These are phyloP conservation scores for Dromaius novaehollandiae DNA, from an alignment of 2,113 vertebrate genomes.

Conservation along the genomic window DNA sequence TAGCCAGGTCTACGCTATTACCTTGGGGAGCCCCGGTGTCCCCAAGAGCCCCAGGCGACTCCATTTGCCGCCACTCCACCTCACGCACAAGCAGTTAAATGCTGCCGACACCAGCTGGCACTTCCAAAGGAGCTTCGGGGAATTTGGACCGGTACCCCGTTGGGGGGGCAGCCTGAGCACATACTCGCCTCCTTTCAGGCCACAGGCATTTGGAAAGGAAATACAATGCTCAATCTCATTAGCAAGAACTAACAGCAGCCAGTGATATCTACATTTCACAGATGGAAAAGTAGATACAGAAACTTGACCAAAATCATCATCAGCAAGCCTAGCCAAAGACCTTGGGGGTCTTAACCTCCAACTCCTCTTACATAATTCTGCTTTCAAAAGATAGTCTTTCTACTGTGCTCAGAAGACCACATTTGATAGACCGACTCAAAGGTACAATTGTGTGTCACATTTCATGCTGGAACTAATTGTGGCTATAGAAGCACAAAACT, in stretches of 20 bases:
- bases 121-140: background rate
- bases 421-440: rapidly evolving
- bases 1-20: background rate
- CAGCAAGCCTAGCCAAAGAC: rapidly evolving
- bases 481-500: rapidly evolving
- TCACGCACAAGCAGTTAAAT: background rate
- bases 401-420: rapidly evolving
- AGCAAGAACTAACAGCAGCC: background rate
- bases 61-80: background rate
- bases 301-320: background rate
- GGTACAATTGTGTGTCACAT: rapidly evolving
- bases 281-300: background rate
- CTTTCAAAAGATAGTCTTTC: rapidly evolving
- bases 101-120: background rate
- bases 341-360: background rate
- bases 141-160: no score
- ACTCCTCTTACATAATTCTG: background rate
- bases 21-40: background rate
- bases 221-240: background rate
- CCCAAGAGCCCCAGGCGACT: background rate
- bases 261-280: rapidly evolving
- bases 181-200: background rate
- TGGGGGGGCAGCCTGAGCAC: background rate
- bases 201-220: background rate
- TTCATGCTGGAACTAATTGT: rapidly evolving